A percentile compares a stretch with the other conserved stretches of the same genome.
These are phyloP conservation scores for Notothenia rossii DNA, from an alignment of 2,113 vertebrate species.

Conservation along the genomic window DNA sequence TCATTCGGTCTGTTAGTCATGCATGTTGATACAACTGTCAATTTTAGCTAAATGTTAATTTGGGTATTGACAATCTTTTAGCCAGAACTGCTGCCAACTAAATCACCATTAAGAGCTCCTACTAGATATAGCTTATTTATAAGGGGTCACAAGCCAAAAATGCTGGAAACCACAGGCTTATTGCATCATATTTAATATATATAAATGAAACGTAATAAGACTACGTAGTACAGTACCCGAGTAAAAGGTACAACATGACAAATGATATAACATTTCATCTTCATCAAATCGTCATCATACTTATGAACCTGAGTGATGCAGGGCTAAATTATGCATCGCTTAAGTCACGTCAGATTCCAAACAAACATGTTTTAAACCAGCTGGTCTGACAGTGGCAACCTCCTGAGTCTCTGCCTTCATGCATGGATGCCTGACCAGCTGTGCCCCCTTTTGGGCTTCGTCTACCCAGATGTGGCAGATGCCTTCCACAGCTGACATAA, in stretches of 20 bases:
- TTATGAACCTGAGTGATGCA: conserved; percentile 30
- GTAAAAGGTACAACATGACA: background rate
- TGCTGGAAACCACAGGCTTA: background rate
- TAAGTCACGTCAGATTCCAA: conserved; percentile 14
- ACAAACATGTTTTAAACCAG: conserved; percentile 62
- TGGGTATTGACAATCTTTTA: too few species aligned
- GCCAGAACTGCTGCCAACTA: too few species aligned
- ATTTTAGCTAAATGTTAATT: too few species aligned
- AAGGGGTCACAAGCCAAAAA: background rate
- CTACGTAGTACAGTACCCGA: too few species aligned
- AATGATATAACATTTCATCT: background rate
- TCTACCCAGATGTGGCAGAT: conserved; percentile 47
- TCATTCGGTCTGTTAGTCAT: too few species aligned
- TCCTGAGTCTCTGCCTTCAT: conserved; percentile 32
- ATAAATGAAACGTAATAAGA: too few species aligned
- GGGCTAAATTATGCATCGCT: background rate
- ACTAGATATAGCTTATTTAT: too few species aligned
- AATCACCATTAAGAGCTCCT: too few species aligned
- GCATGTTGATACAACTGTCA: too few species aligned
- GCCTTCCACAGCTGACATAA: conserved; percentile 32
- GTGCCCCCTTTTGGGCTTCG: conserved; percentile 40
- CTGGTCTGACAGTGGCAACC: conserved; percentile 55
- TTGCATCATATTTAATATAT: background rate
- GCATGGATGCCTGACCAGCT: conserved; percentile 60
- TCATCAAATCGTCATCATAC: background rate